Evolutionary conservation across 2,888 invertebrate genomes (phyloP).

Genomic region (Chrysomela aeneicollis): DNA sequence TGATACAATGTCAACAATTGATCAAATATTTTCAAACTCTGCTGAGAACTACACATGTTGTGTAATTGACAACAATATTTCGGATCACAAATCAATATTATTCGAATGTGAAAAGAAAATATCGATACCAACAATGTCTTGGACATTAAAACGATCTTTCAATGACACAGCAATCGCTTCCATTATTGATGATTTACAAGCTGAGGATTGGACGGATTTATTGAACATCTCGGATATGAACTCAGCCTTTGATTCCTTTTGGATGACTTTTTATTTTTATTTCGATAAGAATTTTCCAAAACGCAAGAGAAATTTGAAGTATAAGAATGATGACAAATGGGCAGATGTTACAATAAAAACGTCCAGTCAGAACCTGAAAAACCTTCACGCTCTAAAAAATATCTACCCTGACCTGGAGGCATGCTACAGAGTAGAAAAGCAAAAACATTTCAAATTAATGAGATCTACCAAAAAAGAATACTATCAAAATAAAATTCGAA

Average conservation of each 20-base stretch:
- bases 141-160: constrained; percentile 8
- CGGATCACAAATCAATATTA: constrained; percentile 5
- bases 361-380: constrained; percentile 12
- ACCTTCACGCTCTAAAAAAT: constrained; percentile 13
- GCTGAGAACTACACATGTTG: neutral
- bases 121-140: neutral
- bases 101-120: neutral
- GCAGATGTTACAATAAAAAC: neutral
- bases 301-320: constrained; percentile 4
- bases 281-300: constrained; percentile 14
- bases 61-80: constrained; percentile 13
- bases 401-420: neutral
- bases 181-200: neutral
- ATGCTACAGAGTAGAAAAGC: constrained; percentile 4
- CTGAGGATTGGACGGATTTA: neutral
- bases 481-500: constrained; percentile 17
- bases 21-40: constrained; percentile 11
- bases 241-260: neutral
- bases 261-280: neutral
- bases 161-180: neutral
- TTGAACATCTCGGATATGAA: constrained; percentile 3
- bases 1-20: constrained; percentile 6
- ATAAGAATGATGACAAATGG: constrained; percentile 12
- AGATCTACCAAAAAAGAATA: constrained; percentile 15
- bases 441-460: constrained; percentile 16